Percentiles rank a stretch among this genome's conserved stretches.
Evolutionary conservation across 2,888 invertebrate genomes (phyloP).

Genomic region (Cryptocephalus primarius): DNA sequence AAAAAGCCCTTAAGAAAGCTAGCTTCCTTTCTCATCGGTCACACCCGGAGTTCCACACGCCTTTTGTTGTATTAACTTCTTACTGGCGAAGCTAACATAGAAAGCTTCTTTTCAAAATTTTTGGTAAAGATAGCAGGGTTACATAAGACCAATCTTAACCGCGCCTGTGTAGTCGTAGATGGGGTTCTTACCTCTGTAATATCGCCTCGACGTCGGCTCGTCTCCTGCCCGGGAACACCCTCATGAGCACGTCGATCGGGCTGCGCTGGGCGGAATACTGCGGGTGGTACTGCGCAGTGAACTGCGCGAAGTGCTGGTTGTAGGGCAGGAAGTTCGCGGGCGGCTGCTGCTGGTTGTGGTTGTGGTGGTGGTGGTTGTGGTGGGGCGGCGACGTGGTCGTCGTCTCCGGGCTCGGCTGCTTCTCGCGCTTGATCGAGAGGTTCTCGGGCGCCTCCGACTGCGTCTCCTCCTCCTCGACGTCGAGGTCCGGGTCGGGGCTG

Average conservation of each 20-base stretch:
- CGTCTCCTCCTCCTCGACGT: slow-evolving; percentile 41
- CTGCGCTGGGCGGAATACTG: slow-evolving; percentile 47
- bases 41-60: too few species aligned
- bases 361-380: too few species aligned
- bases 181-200: slow-evolving; percentile 47
- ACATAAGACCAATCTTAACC: too few species aligned
- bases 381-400: background rate
- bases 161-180: too few species aligned
- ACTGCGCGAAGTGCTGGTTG: slow-evolving; percentile 36
- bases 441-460: slow-evolving; percentile 55
- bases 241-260: slow-evolving; percentile 76
- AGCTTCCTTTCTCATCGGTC: too few species aligned
- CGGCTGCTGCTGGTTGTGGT: slow-evolving; percentile 16
- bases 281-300: slow-evolving; percentile 37
- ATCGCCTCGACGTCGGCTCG: slow-evolving; percentile 78
- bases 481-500: slow-evolving; percentile 36
- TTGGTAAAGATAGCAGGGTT: too few species aligned
- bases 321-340: slow-evolving; percentile 38
- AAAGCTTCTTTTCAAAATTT: too few species aligned
- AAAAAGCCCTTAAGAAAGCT: too few species aligned
- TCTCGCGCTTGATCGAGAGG: slow-evolving; percentile 55
- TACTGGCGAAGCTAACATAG: too few species aligned
- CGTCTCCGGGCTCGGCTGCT: background rate
- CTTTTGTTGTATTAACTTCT: too few species aligned
- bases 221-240: slow-evolving; percentile 82